Conservation (phyloP, 2,797 vertebrate genomes). For the Parotocinclus haroldoi region DNA sequence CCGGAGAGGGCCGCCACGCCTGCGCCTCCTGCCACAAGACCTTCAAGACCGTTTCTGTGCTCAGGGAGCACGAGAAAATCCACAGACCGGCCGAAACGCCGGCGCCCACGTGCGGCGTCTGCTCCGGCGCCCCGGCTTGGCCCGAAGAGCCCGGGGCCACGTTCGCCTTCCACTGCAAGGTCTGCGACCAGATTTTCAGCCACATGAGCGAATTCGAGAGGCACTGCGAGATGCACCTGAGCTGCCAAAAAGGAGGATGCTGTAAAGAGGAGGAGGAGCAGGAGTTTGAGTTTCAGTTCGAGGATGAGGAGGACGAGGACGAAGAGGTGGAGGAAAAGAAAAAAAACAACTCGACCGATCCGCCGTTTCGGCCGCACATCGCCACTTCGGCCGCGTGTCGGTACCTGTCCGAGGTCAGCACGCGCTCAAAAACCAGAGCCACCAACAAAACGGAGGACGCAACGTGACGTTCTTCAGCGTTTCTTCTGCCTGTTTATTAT, state of each 20-base stretch:
- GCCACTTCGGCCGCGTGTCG: slow-evolving; percentile 18
- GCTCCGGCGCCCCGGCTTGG: slow-evolving; percentile 60
- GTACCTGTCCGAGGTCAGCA: slow-evolving; percentile 61
- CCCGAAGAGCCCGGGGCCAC: slow-evolving; percentile 63
- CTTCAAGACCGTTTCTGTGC: slow-evolving; percentile 10
- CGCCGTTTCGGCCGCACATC: slow-evolving; percentile 47
- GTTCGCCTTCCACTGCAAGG: slow-evolving; percentile 68
- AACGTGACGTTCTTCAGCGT: not conserved
- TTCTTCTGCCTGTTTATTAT: not conserved
- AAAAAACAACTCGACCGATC: slow-evolving; percentile 60
- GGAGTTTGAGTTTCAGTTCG: not conserved
- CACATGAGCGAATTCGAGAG: slow-evolving; percentile 4
- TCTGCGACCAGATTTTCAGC: slow-evolving; percentile 68
- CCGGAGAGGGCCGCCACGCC: slow-evolving; percentile 36
- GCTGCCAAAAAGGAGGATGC: too few species aligned
- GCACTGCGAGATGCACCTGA: slow-evolving; percentile 22
- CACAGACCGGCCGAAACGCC: slow-evolving; percentile 1
- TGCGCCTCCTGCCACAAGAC: slow-evolving; percentile 40
- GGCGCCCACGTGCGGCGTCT: slow-evolving; percentile 59
- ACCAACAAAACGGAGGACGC: slow-evolving; percentile 54
- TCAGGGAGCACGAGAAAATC: slow-evolving; percentile 50
- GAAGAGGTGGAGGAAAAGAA: slow-evolving; percentile 42
- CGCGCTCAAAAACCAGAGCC: slow-evolving; percentile 66
- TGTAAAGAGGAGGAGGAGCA: slow-evolving; percentile 19
- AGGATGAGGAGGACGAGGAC: slow-evolving; percentile 6